Evolutionary conservation across 23 tunicate genomes (phyloP).

Genomic region (Styela clava): DNA sequence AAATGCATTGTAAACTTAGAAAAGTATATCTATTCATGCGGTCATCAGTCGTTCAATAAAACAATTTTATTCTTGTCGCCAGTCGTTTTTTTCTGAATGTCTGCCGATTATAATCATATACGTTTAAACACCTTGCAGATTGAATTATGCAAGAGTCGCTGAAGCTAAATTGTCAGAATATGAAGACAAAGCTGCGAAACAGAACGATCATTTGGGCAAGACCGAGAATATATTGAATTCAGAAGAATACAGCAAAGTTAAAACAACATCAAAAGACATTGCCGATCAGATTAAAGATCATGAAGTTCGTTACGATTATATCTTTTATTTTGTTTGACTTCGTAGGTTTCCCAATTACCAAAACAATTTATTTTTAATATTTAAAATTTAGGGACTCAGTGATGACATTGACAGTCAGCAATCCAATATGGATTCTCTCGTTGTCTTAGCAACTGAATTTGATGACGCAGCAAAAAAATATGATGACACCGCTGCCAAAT

Average conservation of each 20-base stretch:
- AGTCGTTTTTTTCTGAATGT: too few relatives aligned
- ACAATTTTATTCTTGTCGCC: too few relatives aligned
- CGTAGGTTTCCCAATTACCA: too few relatives aligned
- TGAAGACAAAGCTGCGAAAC: conserved; percentile 37
- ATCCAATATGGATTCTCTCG: conserved; percentile 31
- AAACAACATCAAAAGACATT: conserved; percentile 37
- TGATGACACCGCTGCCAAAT: conserved; percentile 51
- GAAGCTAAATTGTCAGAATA: conserved; percentile 42
- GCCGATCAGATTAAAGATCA: conserved; percentile 47
- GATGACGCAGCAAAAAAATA: conserved; percentile 61
- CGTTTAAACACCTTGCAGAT: conserved; percentile 24
- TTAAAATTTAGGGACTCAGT: conserved; percentile 28
- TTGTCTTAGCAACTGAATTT: conserved; percentile 50
- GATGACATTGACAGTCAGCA: conserved; percentile 27
- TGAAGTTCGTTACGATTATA: conserved; percentile 44
- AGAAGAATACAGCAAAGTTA: conserved; percentile 22
- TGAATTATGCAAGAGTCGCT: conserved; percentile 37
- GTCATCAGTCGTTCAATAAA: too few relatives aligned
- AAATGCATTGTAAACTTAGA: neutral
- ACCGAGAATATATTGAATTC: conserved; percentile 36
- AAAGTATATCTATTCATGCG: neutral
- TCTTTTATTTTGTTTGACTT: too few relatives aligned
- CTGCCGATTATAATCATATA: too few relatives aligned
- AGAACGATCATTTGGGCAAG: conserved; percentile 38
- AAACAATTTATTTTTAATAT: too few relatives aligned